Evolutionary conservation across 2,797 vertebrate genomes (phyloP), one percentile per base, ranked within the genome.

Genomic region (Monodelphis domestica): DNA sequence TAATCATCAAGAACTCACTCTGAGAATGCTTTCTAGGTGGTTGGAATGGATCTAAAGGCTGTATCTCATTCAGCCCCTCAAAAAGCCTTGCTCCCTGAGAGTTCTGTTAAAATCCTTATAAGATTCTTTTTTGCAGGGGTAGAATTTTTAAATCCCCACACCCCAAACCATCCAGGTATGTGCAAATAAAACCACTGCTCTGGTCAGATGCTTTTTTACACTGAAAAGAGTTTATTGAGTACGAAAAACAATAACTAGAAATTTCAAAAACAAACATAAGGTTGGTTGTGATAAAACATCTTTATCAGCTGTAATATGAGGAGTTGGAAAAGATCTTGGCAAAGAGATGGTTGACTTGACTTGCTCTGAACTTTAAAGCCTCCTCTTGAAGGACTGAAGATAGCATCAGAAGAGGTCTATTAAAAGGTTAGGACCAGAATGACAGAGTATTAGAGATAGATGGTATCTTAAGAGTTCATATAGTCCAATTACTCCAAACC

Each of bases 221-320:
- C 53, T 94, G 38, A 59, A 59, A 94, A 84, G n/a, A 92, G n/a
- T 89, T 50, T 54, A 56, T 89, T 93, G 89, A 93, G 91, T 91
- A 88, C 12, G 38, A 78, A 78, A 78, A 78, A 45, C 7, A 96
- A 87, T 92, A 91, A n/a, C 53, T n/a, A 89, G 53, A 55, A 63
- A 88, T 94, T 90, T 53, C 56, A 95, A 94, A 96, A 78, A 78
- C 53, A 59, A 51, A 89, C 11, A n/a, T 89, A 57, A 78, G 87
- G 92, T 90, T 91, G 89, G 2, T 53, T 14, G 28, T 89, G 24
- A 30, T 89, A 2, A 92, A 53, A 38, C 59, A 87, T n/a, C 15
- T 54, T 87, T 84, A 26, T 90, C 93, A 90, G 1, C 54, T 29
- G 29, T n/a, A 0, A 4, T 88, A 53, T 93, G 89, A 54, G 15